Conservation (phyloP, 2,888 invertebrate species). For the Platycheirus albimanus region DNA sequence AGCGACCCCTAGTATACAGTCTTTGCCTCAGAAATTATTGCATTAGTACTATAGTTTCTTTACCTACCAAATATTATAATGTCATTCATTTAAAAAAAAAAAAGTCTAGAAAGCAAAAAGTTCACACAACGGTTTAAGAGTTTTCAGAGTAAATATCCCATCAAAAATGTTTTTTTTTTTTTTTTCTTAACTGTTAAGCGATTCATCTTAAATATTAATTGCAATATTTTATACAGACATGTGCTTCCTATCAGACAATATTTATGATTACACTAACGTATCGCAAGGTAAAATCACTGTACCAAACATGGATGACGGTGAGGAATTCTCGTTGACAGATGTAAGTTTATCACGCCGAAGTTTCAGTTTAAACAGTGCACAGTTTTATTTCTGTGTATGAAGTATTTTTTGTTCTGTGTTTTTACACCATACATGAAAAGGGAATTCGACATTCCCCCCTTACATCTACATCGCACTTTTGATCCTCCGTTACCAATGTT, state of each 20-base stretch:
- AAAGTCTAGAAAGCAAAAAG: too few species aligned
- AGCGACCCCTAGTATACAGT: too few species aligned
- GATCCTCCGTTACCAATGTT: slow-evolving; percentile 48
- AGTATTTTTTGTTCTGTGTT: slow-evolving; percentile 49
- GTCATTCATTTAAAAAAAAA: too few species aligned
- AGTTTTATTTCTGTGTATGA: slow-evolving; percentile 28
- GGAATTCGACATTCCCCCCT: slow-evolving; percentile 22
- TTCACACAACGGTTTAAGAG: too few species aligned
- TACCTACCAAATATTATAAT: too few species aligned
- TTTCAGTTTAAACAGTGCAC: slow-evolving; percentile 3
- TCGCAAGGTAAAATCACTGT: slow-evolving; percentile 98
- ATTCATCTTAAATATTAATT: slow-evolving; percentile 46
- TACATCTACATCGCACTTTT: slow-evolving; percentile 56
- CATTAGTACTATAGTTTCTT: too few species aligned
- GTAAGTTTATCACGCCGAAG: slow-evolving; percentile 86
- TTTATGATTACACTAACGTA: slow-evolving; percentile 96
- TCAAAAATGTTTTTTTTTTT: too few species aligned
- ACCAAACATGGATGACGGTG: slow-evolving; percentile 97
- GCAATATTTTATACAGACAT: slow-evolving; percentile 84
- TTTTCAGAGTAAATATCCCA: too few species aligned
- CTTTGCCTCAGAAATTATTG: too few species aligned
- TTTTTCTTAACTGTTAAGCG: neutral
- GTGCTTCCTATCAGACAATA: slow-evolving; percentile 92
- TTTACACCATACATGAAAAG: slow-evolving; percentile 51
- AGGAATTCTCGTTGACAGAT: slow-evolving; percentile 94